Conservation (phyloP, 1,140 invertebrate genomes). For the Procambarus clarkii region DNA sequence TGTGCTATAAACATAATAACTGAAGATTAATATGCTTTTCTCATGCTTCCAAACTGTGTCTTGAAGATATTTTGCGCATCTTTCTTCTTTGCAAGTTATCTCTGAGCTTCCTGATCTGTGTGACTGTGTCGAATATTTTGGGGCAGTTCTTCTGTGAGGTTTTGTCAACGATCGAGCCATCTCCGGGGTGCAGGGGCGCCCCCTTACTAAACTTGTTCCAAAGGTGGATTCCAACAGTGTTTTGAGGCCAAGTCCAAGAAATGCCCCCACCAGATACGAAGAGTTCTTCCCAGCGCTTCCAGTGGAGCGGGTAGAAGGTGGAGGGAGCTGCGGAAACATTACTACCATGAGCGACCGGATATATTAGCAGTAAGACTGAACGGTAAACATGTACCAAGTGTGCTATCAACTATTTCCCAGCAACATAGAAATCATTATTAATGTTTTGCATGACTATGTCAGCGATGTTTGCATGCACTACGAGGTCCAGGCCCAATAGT, state of each 20-base stretch:
- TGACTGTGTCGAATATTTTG: slow-evolving; percentile 22
- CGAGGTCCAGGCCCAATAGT: too few species aligned
- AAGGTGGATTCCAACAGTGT: slow-evolving; percentile 33
- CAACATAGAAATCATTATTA: too few species aligned
- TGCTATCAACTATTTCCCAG: too few species aligned
- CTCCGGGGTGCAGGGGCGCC: slow-evolving; percentile 10
- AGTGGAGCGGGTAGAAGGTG: slow-evolving; percentile 44
- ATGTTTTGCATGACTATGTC: too few species aligned
- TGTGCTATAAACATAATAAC: too few species aligned
- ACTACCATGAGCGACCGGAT: too few species aligned
- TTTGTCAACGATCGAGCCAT: slow-evolving; percentile 14
- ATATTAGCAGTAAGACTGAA: too few species aligned
- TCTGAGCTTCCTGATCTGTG: slow-evolving; percentile 36
- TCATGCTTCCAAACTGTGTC: neutral
- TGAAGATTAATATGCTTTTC: neutral
- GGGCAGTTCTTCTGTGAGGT: slow-evolving; percentile 31
- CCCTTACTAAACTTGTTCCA: slow-evolving; percentile 47
- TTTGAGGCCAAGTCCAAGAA: slow-evolving; percentile 9
- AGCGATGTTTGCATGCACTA: too few species aligned
- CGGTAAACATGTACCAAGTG: too few species aligned
- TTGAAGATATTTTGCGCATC: neutral
- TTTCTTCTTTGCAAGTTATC: slow-evolving; percentile 29
- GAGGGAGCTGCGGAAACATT: slow-evolving; percentile 2
- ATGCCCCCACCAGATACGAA: slow-evolving; percentile 13
- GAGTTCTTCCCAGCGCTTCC: slow-evolving; percentile 44